Evolutionary conservation across 1,140 invertebrate species (phyloP), one percentile per base, ranked within the genome.

Genomic region (Harlomillsia oculata): DNA sequence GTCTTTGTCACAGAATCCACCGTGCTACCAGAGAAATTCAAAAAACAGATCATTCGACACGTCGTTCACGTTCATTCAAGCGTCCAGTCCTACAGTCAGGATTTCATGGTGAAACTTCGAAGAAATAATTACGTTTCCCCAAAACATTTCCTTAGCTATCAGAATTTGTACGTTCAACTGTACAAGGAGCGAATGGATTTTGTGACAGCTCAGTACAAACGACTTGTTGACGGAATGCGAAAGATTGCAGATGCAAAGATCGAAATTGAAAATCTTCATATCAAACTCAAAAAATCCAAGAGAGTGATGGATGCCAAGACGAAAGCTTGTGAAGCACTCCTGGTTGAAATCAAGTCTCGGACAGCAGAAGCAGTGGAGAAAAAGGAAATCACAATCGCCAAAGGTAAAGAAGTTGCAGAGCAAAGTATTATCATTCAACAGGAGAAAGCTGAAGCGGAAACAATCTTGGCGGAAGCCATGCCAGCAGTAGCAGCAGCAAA

Each of bases 141-240:
- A 1, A 91, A 89, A 62, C 89, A 93, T 67, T 95, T 87, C 68
- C 72, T 93, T 56, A 88, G 92, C 70, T 91, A 81, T 59, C 83
- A 93, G 34, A 80, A 80, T 44, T 82, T 78, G 1, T 93, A 91
- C 67, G 65, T 89, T 1, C 77, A 76, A 57, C 70, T 92, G 5
- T 68, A 93, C 2, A 77, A 84, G 45, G 82, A 83, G 63, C 80
- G 83, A 64, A 77, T 82, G 66, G 71, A 76, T 23, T 82, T 73
- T 63, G 84, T 82, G 63, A 71, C 77, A 9, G 72, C 76, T 5
- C 81, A 82, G 77, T 83, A 79, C 69, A 78, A 84, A 62, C 73
- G 82, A 64, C 67, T 86, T 8, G 74, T 74, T 40, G 81, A 80
- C 65, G 86, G 87, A 37, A 68, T 89, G 39, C 73, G 75, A 29